A percentile compares a stretch with the other conserved stretches of the same genome.
Conservation (phyloP, 2,888 invertebrate genomes). For the Parasteatoda lunata region DNA sequence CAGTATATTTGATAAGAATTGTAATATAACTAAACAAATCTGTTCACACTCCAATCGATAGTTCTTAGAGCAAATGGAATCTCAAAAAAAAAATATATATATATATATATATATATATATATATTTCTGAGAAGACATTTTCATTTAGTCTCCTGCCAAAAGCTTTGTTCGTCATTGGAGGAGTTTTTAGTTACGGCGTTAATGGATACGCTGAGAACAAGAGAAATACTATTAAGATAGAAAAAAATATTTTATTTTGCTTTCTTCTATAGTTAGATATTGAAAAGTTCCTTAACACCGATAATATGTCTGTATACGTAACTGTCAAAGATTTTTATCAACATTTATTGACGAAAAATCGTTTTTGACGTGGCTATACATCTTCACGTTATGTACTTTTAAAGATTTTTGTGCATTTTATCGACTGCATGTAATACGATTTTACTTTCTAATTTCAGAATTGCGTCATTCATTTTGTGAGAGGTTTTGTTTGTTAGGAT, state of each 20-base stretch:
- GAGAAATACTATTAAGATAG: conserved; percentile 48
- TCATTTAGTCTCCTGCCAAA: conserved; percentile 36
- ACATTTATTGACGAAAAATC: neutral
- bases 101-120: no score
- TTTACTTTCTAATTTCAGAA: no score
- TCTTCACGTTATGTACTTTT: no score
- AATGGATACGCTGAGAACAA: conserved; percentile 53
- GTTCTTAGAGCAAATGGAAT: no score
- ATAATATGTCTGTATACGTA: conserved; percentile 1
- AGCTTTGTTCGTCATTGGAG: conserved; percentile 26
- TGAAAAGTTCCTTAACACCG: conserved; percentile 5
- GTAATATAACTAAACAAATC: no score
- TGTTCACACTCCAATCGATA: no score
- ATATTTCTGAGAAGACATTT: conserved; percentile 18
- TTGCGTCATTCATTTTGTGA: no score
- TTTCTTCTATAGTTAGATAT: conserved; percentile 19
- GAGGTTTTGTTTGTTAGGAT: no score
- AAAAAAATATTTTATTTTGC: conserved; percentile 29
- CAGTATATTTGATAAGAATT: no score
- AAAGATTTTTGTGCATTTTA: no score
- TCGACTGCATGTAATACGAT: no score
- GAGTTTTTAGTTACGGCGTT: conserved; percentile 56
- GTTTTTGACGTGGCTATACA: neutral
- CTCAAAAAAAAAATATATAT: no score
- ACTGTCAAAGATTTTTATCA: neutral